A percentile compares a stretch with the other conserved stretches of the same genome.
These are phyloP conservation scores for Peribatodes rhomboidaria DNA, from an alignment of 2,888 invertebrate genomes.

Conservation along the genomic window DNA sequence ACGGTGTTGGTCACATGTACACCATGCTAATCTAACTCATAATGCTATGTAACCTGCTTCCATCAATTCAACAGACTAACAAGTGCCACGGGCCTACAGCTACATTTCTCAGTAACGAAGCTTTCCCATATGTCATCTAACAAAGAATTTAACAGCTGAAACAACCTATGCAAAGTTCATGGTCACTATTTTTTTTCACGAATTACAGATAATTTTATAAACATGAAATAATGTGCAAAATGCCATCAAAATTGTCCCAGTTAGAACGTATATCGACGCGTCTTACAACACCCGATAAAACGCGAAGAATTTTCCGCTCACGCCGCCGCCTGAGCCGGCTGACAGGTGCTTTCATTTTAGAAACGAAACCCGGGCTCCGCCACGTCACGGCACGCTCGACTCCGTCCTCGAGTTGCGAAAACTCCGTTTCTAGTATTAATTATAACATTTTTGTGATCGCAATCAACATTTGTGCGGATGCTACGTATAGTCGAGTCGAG, in stretches of 20 bases:
- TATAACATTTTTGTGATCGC: slow-evolving; percentile 62
- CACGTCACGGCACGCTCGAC: slow-evolving; percentile 53
- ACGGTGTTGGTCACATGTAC: slow-evolving; percentile 64
- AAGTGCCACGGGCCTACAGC: slow-evolving; percentile 9
- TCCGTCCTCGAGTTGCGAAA: slow-evolving; percentile 58
- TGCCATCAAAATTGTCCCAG: slow-evolving; percentile 13
- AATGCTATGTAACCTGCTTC: slow-evolving; percentile 59
- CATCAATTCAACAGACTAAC: slow-evolving; percentile 34
- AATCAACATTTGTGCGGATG: slow-evolving; percentile 64
- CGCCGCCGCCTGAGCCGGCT: slow-evolving; percentile 52
- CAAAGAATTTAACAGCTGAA: background rate
- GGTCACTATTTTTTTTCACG: background rate
- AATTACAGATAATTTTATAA: background rate
- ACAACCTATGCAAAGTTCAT: slow-evolving; percentile 5
- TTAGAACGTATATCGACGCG: slow-evolving; percentile 22
- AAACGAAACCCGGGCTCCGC: slow-evolving; percentile 59
- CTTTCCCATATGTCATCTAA: slow-evolving; percentile 17
- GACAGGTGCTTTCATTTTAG: slow-evolving; percentile 72
- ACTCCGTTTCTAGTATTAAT: slow-evolving; percentile 58
- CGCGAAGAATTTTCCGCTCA: slow-evolving; percentile 51
- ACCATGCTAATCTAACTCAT: slow-evolving; percentile 57
- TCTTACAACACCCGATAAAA: slow-evolving; percentile 47
- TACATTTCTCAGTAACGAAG: slow-evolving; percentile 1
- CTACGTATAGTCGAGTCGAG: slow-evolving; percentile 64
- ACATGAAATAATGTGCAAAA: background rate